These are phyloP conservation scores for Adelosebastes latens DNA, from an alignment of 2,797 vertebrate genomes.

Conservation along the genomic window DNA sequence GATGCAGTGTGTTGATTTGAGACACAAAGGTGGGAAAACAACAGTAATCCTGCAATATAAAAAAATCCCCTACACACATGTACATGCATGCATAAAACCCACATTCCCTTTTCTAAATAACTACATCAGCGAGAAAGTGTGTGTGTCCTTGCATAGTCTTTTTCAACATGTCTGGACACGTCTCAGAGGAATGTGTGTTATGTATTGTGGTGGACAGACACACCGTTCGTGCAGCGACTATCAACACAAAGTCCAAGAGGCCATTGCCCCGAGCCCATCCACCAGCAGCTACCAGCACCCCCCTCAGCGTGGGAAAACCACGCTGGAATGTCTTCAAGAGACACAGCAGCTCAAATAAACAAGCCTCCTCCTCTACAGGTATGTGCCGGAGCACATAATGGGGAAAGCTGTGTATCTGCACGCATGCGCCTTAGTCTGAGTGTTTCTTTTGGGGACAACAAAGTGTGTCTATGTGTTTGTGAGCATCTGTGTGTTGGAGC, in stretches of 20 bases:
- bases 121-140: constrained; percentile 33
- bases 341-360: constrained; percentile 64
- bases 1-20: constrained; percentile 10
- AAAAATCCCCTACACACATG: constrained; percentile 14
- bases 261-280: constrained; percentile 35
- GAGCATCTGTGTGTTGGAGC: constrained; percentile 52
- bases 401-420: constrained; percentile 20
- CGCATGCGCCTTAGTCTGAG: constrained; percentile 15
- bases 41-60: constrained; percentile 16
- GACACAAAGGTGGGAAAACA: constrained; percentile 18
- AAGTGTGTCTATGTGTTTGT: constrained; percentile 47
- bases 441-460: constrained; percentile 28
- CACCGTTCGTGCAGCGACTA: constrained; percentile 25
- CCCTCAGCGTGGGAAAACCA: constrained; percentile 70
- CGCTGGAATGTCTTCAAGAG: constrained; percentile 73
- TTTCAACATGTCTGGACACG: constrained; percentile 65
- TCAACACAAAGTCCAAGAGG: constrained; percentile 50
- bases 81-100: constrained; percentile 5
- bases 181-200: constrained; percentile 65
- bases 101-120: constrained; percentile 25
- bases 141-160: constrained; percentile 31
- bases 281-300: constrained; percentile 37
- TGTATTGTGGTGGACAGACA: constrained; percentile 40
- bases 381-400: constrained; percentile 60
- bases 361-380: constrained; percentile 64